Conservation (phyloP, 2,797 vertebrate genomes). For the Danio kyathit region DNA sequence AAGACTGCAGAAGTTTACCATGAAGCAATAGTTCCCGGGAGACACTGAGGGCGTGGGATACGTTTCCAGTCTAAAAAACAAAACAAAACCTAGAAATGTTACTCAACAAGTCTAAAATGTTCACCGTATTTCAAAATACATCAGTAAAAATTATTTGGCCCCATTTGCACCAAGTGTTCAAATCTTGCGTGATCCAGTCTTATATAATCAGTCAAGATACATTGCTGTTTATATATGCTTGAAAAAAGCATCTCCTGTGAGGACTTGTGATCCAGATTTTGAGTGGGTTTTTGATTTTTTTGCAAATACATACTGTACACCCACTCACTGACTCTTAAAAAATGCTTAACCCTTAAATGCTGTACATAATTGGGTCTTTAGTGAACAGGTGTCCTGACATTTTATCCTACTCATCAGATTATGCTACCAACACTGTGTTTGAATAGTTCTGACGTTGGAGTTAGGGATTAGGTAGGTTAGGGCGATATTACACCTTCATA, state of each 20-base stretch:
- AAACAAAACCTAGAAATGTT: conserved; percentile 33
- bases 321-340: too few relatives aligned
- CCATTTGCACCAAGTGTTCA: neutral
- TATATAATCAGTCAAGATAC: neutral
- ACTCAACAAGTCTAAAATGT: neutral
- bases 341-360: too few relatives aligned
- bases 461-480: too few relatives aligned
- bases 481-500: too few relatives aligned
- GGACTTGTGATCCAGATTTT: neutral
- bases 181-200: neutral
- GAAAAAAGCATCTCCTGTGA: neutral
- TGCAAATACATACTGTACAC: neutral
- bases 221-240: neutral
- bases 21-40: conserved; percentile 90
- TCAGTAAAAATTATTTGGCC: neutral
- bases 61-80: conserved; percentile 87
- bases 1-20: conserved; percentile 74
- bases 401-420: too few relatives aligned
- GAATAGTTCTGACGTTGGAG: too few relatives aligned
- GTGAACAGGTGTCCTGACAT: too few relatives aligned
- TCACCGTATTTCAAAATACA: neutral
- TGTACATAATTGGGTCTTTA: too few relatives aligned
- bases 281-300: neutral
- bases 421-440: too few relatives aligned
- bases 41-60: conserved; percentile 87